phyloP scores from a whole-genome alignment of 2,113 vertebrate species.

The Brachionichthys hirsutus region DNA sequence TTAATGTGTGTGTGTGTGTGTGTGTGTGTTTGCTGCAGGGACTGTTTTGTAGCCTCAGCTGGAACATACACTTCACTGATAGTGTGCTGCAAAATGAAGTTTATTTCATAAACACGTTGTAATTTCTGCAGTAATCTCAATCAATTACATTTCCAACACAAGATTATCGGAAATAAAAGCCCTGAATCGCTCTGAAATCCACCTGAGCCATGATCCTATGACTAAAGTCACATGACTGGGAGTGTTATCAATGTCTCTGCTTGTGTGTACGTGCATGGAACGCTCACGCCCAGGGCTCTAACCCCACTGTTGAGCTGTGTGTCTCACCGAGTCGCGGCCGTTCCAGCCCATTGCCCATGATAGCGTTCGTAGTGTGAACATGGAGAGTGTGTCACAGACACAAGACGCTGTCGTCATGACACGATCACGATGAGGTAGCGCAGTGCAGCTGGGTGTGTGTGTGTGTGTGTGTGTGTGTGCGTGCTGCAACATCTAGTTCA shows the following conservation, averaged over 20 bases:
- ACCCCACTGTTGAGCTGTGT: background rate
- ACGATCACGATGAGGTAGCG: conserved; percentile 24
- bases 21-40: conserved; percentile 26
- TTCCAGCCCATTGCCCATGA: conserved; percentile 44
- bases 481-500: conserved; percentile 26
- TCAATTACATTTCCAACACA: no score
- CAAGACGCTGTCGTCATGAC: conserved; percentile 40
- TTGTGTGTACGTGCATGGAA: conserved; percentile 9
- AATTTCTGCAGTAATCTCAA: no score
- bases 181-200: no score
- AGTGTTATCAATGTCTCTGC: conserved; percentile 3
- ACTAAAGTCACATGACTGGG: background rate
- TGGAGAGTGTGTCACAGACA: conserved; percentile 35
- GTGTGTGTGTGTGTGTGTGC: conserved; percentile 13
- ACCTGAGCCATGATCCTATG: background rate
- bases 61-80: no score
- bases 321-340: conserved; percentile 22
- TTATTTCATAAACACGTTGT: no score
- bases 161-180: no score
- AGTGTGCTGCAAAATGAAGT: no score
- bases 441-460: conserved; percentile 8
- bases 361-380: conserved; percentile 38
- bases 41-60: no score
- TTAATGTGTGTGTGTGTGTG: conserved; percentile 34
- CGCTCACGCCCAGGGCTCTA: conserved; percentile 23